Conservation (phyloP, 92 coral and sea anemone genomes). For the Umimayanthus kanabou region DNA sequence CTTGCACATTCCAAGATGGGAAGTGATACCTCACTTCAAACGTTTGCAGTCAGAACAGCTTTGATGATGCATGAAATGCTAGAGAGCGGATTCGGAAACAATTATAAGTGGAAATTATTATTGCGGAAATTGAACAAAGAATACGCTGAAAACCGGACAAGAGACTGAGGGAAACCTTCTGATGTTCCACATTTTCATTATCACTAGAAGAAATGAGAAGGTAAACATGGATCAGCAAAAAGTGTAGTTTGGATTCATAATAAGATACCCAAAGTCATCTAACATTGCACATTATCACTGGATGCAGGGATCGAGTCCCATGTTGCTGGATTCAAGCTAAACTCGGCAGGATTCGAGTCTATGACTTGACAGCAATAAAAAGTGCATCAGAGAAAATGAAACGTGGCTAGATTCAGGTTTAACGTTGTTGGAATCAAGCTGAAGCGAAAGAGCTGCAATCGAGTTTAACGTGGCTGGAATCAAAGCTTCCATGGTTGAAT, state of each 20-base stretch:
- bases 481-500: background rate
- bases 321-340: background rate
- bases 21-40: slow-evolving; percentile 87
- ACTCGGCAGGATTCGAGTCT: background rate
- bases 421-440: background rate
- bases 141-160: background rate
- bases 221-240: no score
- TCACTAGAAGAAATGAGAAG: no score
- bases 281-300: background rate
- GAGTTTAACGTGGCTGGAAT: background rate
- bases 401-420: background rate
- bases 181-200: no score
- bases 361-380: background rate
- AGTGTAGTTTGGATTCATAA: no score
- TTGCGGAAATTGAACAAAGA: background rate
- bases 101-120: background rate
- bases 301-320: background rate
- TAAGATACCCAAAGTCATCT: no score
- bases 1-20: slow-evolving; percentile 86
- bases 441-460: background rate
- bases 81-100: background rate
- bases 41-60: slow-evolving; percentile 78
- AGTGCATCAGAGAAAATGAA: background rate
- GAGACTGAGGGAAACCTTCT: background rate
- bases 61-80: background rate